Conservation (phyloP, 2,888 invertebrate genomes). For the Spisula solida region DNA sequence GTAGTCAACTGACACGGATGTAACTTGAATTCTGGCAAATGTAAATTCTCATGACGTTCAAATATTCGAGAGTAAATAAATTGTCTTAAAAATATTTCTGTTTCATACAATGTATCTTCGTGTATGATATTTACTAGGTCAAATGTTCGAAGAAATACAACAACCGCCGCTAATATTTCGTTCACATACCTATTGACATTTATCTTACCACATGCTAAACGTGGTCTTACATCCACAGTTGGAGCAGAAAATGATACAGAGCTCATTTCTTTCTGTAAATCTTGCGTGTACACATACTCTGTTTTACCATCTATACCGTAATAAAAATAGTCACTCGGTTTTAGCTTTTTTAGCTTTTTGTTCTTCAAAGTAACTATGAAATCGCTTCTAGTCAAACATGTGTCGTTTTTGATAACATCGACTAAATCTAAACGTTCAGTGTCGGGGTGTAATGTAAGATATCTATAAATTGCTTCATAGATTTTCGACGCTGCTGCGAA, state of each 20-base stretch:
- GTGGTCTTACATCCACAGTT: slow-evolving; percentile 7
- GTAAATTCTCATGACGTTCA: background rate
- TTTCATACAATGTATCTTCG: slow-evolving; percentile 11
- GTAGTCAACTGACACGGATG: slow-evolving; percentile 25
- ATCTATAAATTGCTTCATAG: background rate
- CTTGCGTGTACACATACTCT: background rate
- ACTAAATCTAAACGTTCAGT: slow-evolving; percentile 4
- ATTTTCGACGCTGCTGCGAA: slow-evolving; percentile 32
- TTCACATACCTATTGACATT: slow-evolving; percentile 13
- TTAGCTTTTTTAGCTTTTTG: slow-evolving; percentile 14
- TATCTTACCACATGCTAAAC: background rate
- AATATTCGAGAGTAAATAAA: background rate
- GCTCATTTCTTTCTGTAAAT: background rate
- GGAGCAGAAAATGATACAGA: background rate
- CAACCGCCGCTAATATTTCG: slow-evolving; percentile 1
- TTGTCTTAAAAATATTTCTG: background rate
- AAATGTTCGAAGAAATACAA: slow-evolving; percentile 9
- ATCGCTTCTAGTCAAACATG: background rate
- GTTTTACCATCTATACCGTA: background rate
- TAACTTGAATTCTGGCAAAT: slow-evolving; percentile 20
- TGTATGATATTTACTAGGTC: background rate
- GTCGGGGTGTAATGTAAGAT: background rate
- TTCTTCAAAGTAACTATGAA: background rate
- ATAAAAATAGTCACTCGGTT: slow-evolving; percentile 30
- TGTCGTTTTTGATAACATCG: background rate